Percentiles rank a stretch among this genome's conserved stretches.
These are phyloP conservation scores for Tetrapedia diversipes DNA, from an alignment of 2,888 invertebrate species.

Conservation along the genomic window DNA sequence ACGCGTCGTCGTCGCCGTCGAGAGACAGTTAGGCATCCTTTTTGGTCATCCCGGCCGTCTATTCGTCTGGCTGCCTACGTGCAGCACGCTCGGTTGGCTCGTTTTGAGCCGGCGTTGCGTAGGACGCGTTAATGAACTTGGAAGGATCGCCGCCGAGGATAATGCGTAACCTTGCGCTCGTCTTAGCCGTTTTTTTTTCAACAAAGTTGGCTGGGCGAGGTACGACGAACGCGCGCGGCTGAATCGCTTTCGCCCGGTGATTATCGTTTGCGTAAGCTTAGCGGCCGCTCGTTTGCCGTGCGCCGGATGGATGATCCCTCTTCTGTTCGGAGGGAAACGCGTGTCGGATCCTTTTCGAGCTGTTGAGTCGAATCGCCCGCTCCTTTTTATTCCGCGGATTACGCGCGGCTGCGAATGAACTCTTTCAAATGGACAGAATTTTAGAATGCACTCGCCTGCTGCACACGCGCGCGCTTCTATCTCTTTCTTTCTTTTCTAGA, in stretches of 20 bases:
- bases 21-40: constrained; percentile 24
- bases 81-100: constrained; percentile 26
- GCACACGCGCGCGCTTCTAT: no score
- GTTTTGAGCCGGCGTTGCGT: constrained; percentile 58
- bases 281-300: constrained; percentile 24
- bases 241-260: constrained; percentile 49
- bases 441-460: neutral
- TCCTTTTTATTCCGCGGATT: constrained; percentile 26
- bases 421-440: neutral
- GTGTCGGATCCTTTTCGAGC: constrained; percentile 27
- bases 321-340: constrained; percentile 32
- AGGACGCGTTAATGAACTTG: constrained; percentile 66
- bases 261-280: constrained; percentile 39
- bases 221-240: constrained; percentile 5
- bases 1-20: no score
- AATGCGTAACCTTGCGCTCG: constrained; percentile 55
- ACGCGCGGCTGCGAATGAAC: constrained; percentile 1
- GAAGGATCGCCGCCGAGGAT: constrained; percentile 53
- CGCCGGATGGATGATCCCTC: constrained; percentile 26
- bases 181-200: constrained; percentile 51
- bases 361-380: constrained; percentile 28
- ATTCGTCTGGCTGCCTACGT: constrained; percentile 60
- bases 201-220: constrained; percentile 43
- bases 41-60: no score
- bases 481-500: no score